These are phyloP conservation scores for Pristionchus arcanus DNA, from an alignment of 2,888 invertebrate species.

Conservation along the genomic window DNA sequence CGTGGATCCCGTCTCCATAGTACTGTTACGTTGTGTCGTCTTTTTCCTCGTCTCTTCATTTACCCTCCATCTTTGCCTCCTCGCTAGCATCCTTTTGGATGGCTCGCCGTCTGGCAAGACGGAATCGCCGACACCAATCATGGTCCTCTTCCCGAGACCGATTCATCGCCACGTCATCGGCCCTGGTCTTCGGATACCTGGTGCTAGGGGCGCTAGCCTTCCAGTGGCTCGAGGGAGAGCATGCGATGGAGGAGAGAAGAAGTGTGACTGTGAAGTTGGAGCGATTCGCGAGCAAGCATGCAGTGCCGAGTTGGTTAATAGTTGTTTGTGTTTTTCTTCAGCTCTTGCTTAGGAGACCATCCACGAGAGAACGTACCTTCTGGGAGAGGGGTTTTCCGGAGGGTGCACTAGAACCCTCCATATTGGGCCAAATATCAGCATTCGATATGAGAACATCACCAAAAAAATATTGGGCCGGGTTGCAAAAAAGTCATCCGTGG, in stretches of 20 bases:
- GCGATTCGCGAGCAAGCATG: background rate
- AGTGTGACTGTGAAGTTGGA: background rate
- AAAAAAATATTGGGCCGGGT: too few relatives aligned
- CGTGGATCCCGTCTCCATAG: background rate
- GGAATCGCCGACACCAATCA: background rate
- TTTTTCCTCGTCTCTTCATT: background rate
- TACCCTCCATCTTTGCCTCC: background rate
- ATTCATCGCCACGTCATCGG: conserved; percentile 15
- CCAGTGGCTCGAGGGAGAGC: conserved; percentile 20
- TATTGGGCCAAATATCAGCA: too few relatives aligned
- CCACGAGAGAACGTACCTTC: too few relatives aligned
- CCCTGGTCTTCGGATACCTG: background rate
- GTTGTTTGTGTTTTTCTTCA: background rate
- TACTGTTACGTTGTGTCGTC: background rate
- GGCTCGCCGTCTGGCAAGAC: background rate
- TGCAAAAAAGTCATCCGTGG: too few relatives aligned
- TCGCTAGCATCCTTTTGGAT: background rate
- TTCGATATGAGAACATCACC: too few relatives aligned
- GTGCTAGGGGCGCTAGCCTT: conserved; percentile 7
- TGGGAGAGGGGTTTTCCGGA: too few relatives aligned
- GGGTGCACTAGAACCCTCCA: too few relatives aligned
- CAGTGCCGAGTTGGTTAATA: background rate
- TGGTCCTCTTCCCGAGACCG: background rate
- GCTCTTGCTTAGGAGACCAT: too few relatives aligned
- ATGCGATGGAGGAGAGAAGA: background rate